Evolutionary conservation across 1,140 invertebrate genomes (phyloP).

Genomic region (Philopotamus ludificatus): DNA sequence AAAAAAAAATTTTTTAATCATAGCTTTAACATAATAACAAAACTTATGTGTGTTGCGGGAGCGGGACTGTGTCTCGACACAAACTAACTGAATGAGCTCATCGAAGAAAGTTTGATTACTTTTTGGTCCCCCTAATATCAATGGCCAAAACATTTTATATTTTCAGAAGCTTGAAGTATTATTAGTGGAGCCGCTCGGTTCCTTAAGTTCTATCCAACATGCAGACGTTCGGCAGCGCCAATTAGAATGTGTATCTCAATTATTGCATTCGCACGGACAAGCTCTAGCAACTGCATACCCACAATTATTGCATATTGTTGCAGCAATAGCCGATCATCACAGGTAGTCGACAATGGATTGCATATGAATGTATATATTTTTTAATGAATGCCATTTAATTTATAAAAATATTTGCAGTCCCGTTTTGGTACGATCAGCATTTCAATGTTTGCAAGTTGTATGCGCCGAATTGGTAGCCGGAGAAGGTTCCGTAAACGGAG

Average conservation of each 20-base stretch:
- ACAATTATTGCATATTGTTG: conserved; percentile 89
- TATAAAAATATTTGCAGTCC: conserved; percentile 64
- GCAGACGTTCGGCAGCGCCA: conserved; percentile 93
- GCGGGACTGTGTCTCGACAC: no score
- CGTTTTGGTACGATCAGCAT: conserved; percentile 87
- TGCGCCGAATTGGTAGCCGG: conserved; percentile 94
- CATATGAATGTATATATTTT: conserved; percentile 22
- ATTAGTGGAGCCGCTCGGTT: conserved; percentile 83
- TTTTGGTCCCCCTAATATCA: no score
- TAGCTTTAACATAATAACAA: no score
- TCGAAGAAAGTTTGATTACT: neutral
- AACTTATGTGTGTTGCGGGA: neutral
- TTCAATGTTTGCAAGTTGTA: conserved; percentile 94
- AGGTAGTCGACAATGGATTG: conserved; percentile 61
- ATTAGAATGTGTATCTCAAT: conserved; percentile 89
- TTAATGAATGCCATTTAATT: conserved; percentile 14
- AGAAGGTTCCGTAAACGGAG: conserved; percentile 77
- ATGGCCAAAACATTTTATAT: conserved; percentile 5
- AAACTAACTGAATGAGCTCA: no score
- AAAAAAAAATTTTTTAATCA: no score
- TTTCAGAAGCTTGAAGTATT: conserved; percentile 78
- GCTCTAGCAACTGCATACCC: conserved; percentile 92
- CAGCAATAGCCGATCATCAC: conserved; percentile 88
- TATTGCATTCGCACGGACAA: conserved; percentile 91
- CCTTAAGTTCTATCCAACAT: conserved; percentile 85